These are phyloP conservation scores for Neogale vison DNA, from an alignment of 2,113 vertebrate genomes.

Conservation along the genomic window DNA sequence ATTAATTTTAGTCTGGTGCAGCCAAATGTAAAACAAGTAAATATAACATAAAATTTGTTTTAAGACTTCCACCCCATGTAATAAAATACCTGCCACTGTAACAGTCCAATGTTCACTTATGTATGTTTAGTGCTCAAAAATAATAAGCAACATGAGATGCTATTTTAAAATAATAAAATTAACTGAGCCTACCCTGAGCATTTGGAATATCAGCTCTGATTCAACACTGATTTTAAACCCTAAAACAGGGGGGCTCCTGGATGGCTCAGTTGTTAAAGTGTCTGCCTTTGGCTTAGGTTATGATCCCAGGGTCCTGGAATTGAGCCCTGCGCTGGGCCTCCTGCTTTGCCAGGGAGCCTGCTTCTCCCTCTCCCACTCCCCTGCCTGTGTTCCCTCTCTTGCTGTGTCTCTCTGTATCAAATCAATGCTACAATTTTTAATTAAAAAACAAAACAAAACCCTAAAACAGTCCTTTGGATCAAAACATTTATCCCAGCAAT, in stretches of 20 bases:
- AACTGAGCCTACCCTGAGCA: neutral
- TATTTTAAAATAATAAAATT: slow-evolving; percentile 35
- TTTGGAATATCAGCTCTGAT: neutral
- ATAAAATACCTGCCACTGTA: neutral
- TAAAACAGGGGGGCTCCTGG: neutral
- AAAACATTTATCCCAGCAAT: neutral
- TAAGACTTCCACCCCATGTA: neutral
- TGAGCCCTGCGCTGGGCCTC: too few species aligned
- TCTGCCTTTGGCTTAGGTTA: too few species aligned
- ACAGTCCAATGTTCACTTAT: neutral
- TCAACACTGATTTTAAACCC: neutral
- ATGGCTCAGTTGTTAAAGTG: too few species aligned
- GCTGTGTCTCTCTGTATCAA: too few species aligned
- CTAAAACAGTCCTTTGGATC: neutral
- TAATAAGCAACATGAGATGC: neutral
- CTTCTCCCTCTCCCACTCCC: too few species aligned
- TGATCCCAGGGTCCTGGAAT: too few species aligned
- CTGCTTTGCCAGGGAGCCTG: too few species aligned
- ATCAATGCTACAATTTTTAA: too few species aligned
- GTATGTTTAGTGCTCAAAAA: neutral
- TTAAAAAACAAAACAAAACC: too few species aligned
- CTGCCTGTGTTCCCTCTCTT: too few species aligned
- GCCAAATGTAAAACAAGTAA: neutral
- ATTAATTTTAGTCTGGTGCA: neutral
- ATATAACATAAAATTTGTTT: neutral